Percentiles rank a stretch among this genome's conserved stretches.
These are phyloP conservation scores for Epicampocera succincta DNA, from an alignment of 2,888 invertebrate genomes.

Conservation along the genomic window DNA sequence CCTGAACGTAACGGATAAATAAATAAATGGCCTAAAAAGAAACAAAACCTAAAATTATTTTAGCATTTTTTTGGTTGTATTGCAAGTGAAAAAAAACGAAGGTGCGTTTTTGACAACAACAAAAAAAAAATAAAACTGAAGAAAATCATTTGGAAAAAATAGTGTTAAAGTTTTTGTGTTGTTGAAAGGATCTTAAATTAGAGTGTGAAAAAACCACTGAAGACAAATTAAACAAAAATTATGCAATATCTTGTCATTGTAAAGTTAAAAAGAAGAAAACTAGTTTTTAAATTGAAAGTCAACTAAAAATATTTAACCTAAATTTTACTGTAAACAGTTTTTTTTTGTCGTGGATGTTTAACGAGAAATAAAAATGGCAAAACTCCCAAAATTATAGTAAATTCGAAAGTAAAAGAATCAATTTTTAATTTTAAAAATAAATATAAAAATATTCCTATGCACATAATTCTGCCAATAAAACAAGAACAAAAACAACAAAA, in stretches of 20 bases:
- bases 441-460: too few relatives aligned
- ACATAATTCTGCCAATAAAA: neutral
- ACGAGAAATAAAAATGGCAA: too few relatives aligned
- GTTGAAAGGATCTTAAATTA: constrained; percentile 1
- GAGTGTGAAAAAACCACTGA: neutral
- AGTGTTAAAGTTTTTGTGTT: constrained; percentile 6
- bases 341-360: too few relatives aligned
- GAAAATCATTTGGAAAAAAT: neutral
- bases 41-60: neutral
- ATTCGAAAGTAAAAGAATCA: too few relatives aligned
- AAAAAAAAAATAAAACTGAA: neutral
- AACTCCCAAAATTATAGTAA: too few relatives aligned
- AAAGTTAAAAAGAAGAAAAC: constrained; percentile 36
- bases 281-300: constrained; percentile 37
- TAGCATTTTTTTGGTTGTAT: neutral
- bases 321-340: constrained; percentile 21
- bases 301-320: constrained; percentile 35
- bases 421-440: too few relatives aligned
- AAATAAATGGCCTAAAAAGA: constrained; percentile 1
- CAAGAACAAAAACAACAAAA: constrained; percentile 2
- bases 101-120: too few relatives aligned
- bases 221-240: constrained; percentile 20
- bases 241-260: constrained; percentile 52
- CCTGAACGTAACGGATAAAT: constrained; percentile 47
- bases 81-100: neutral